Evolutionary conservation across 2,113 vertebrate species (phyloP).

Genomic region (Gorsachius goisagi): DNA sequence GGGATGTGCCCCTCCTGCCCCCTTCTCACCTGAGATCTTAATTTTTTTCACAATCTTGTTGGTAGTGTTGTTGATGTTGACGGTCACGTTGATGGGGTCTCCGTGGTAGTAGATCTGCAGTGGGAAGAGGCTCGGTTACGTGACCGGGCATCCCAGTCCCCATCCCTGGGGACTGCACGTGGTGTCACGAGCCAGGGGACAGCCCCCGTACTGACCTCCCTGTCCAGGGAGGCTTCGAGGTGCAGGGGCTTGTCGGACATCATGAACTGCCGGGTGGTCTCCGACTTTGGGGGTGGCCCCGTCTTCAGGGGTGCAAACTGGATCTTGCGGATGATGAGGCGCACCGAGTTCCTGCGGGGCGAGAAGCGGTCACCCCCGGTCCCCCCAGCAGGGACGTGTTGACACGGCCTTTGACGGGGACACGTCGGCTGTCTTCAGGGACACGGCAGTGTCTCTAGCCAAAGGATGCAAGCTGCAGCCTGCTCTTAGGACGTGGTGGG

Average conservation of each 20-base stretch:
- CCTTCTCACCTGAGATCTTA: constrained; percentile 79
- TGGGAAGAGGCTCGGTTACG: neutral
- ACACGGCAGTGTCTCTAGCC: neutral
- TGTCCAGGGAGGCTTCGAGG: constrained; percentile 83
- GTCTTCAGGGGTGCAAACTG: constrained; percentile 78
- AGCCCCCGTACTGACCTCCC: constrained; percentile 70
- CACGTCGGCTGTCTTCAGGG: rapidly evolving
- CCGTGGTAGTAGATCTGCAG: constrained; percentile 86
- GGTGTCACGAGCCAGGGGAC: neutral
- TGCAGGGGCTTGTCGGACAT: constrained; percentile 86
- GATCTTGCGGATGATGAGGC: constrained; percentile 88
- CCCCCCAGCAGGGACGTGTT: neutral
- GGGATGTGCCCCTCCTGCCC: neutral
- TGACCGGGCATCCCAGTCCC: neutral
- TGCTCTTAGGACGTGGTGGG: neutral
- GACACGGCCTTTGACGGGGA: rapidly evolving
- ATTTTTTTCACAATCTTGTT: constrained; percentile 88
- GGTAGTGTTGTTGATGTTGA: constrained; percentile 88
- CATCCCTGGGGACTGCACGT: rapidly evolving
- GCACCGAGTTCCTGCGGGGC: constrained; percentile 79
- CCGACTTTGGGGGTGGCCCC: constrained; percentile 73
- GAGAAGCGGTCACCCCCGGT: neutral
- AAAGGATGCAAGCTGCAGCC: neutral
- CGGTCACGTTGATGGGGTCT: constrained; percentile 78
- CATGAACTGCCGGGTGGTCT: constrained; percentile 84